Base-by-base conservation (phyloP, 2,113 vertebrate species). In the Megalops atlanticus region DNA sequence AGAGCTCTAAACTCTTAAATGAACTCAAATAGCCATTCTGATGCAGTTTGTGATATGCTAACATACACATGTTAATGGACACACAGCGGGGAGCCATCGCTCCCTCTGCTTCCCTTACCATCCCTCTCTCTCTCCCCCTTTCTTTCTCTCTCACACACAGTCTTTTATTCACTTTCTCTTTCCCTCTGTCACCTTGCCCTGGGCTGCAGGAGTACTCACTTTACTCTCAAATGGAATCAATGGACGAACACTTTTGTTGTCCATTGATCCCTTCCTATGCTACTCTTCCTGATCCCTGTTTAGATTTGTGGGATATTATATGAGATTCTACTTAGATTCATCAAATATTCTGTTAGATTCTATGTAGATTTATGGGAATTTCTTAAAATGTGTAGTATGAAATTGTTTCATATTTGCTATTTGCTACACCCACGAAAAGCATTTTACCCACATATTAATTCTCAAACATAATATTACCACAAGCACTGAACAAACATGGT, bases 221-320 rank as follows among this genome's bases (percentile, higher is more conserved):
- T 36, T 43, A 88, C 88, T 85, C 84, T 85, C 80, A 82, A 78
- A 83, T 84, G 77, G 84, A 84, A 86, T 87, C 88, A 86, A 86
- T 86, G 82, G 86, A 78, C 88, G 86, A 85, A 89, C 86, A 85
- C 88, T 87, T 87, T 89, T 81, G 78, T 79, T 84, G 84, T 78
- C 84, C 79, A 86, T 85, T 80, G 80, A 84, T 81, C 80, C 82
- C 74, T 82, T 81, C 82, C 74, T 77, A 74, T 71, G 54, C 81
- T 16, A 3, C 43, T 77, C 27, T 77, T 15, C 45, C 10, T 33
- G 11, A 0, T 27, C 58, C 2, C 24, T n/a, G n/a, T n/a, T n/a
- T n/a, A n/a, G n/a, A n/a, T n/a, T n/a, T n/a, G n/a, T n/a, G n/a
- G n/a, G n/a, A n/a, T n/a, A n/a, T n/a, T n/a, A n/a, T n/a, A n/a